Evolutionary conservation across 2,888 invertebrate genomes (phyloP), one percentile per base, ranked within the genome.

Genomic region (Sceliomorpha sp.): DNA sequence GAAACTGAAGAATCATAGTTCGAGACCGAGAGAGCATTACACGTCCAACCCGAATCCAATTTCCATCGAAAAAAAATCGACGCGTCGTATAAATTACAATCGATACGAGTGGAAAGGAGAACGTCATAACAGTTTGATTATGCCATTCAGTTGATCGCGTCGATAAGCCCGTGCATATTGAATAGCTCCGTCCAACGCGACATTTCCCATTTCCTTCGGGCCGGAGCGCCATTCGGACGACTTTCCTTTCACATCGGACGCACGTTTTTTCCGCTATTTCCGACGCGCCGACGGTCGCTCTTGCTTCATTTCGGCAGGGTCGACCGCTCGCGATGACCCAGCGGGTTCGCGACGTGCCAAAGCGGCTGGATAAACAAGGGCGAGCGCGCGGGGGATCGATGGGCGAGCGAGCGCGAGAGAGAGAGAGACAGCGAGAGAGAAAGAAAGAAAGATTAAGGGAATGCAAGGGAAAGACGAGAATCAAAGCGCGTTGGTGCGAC

Each of bases 301-400:
- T 48, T 27, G 62, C 63, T 64, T 68, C 45, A 70, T 55, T 63
- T 67, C 39, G 53, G 62, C 29, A n/a, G 60, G 47, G 51, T 56
- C 45, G 51, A 47, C 40, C 36, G 51, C 40, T 44, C 34, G 31
- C 53, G 59, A 63, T 55, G 59, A 63, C 48, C 13, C 68, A 34
- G 50, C 42, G 63, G 31, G 63, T 67, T 71, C 75, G 74, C 68
- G 72, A 75, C 75, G 70, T 72, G 69, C 72, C 73, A 75, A 70
- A 68, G 69, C 74, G 72, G 71, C 67, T 71, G 69, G 73, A 79
- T 80, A 79, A 80, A 80, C 74, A 80, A n/a, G n/a, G n/a, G n/a
- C 69, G 72, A 50, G 51, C 51, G 59, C 39, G 59, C 59, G 51
- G 56, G 45, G 51, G 50, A 63, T 64, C 53, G 63, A 67, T 63